A percentile compares a stretch with the other conserved stretches of the same genome.
Evolutionary conservation across 2,113 vertebrate genomes (phyloP).

Genomic region (Marcusenius ussheri): DNA sequence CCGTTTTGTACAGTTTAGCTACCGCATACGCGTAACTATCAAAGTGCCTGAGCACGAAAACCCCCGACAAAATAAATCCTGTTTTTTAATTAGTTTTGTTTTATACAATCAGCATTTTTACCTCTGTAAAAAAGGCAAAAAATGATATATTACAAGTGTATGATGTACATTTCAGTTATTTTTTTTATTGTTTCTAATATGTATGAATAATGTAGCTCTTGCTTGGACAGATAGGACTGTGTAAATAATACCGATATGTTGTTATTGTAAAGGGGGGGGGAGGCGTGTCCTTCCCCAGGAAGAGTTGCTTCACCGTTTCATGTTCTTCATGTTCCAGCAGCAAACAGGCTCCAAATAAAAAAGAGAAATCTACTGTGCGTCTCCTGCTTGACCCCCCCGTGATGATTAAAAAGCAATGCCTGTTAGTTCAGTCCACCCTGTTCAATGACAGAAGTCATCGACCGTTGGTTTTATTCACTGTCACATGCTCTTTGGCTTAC

Average conservation of each 20-base stretch:
- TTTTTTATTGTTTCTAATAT: constrained; percentile 89
- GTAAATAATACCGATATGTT: constrained; percentile 71
- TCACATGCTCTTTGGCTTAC: neutral
- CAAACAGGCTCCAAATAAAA: constrained; percentile 4
- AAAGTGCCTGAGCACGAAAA: constrained; percentile 72
- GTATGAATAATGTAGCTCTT: constrained; percentile 85
- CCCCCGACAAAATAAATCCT: constrained; percentile 52
- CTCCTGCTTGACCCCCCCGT: neutral
- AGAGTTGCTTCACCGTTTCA: constrained; percentile 51
- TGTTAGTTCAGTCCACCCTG: too few relatives aligned
- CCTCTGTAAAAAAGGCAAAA: constrained; percentile 78
- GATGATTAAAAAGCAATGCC: too few relatives aligned
- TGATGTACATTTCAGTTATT: constrained; percentile 85
- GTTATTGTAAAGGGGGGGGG: neutral
- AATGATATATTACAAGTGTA: constrained; percentile 89
- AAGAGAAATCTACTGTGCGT: neutral
- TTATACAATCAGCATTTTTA: constrained; percentile 87
- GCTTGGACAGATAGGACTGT: constrained; percentile 74
- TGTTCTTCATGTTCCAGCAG: neutral
- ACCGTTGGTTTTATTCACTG: neutral
- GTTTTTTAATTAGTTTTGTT: constrained; percentile 54
- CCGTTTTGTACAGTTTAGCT: constrained; percentile 31
- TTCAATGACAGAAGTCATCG: neutral
- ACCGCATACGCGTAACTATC: constrained; percentile 46
- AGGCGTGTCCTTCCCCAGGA: constrained; percentile 57